phyloP scores from a whole-genome alignment of 2,797 vertebrate genomes.

The Chelidonichthys spinosus region DNA sequence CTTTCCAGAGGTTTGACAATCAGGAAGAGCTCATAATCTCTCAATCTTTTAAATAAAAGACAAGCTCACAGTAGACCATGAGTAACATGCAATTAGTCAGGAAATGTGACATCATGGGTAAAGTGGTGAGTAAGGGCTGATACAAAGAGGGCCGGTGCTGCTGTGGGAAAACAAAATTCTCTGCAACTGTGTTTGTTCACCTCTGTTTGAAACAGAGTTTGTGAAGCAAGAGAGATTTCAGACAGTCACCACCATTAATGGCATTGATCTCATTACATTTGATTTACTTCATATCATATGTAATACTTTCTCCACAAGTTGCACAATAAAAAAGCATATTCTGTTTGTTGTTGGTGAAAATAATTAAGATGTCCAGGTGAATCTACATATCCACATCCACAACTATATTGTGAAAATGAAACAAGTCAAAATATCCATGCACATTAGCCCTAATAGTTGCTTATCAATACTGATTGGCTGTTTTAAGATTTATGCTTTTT shows the following conservation, averaged over 20 bases:
- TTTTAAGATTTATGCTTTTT: neutral
- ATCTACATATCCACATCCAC: neutral
- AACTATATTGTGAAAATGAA: neutral
- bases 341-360: neutral
- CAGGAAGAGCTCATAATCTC: constrained; percentile 24
- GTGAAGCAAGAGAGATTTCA: neutral
- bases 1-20: neutral
- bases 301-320: neutral
- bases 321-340: neutral
- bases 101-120: neutral
- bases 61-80: neutral
- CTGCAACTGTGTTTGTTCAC: neutral
- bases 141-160: neutral
- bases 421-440: neutral
- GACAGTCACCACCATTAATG: neutral
- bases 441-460: neutral
- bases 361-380: neutral
- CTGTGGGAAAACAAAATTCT: neutral
- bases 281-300: neutral
- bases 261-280: neutral
- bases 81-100: neutral
- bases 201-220: constrained; percentile 1
- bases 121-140: constrained; percentile 2
- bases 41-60: neutral
- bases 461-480: neutral